These are phyloP conservation scores for Daboia siamensis DNA, from an alignment of 2,113 vertebrate genomes.

Conservation along the genomic window DNA sequence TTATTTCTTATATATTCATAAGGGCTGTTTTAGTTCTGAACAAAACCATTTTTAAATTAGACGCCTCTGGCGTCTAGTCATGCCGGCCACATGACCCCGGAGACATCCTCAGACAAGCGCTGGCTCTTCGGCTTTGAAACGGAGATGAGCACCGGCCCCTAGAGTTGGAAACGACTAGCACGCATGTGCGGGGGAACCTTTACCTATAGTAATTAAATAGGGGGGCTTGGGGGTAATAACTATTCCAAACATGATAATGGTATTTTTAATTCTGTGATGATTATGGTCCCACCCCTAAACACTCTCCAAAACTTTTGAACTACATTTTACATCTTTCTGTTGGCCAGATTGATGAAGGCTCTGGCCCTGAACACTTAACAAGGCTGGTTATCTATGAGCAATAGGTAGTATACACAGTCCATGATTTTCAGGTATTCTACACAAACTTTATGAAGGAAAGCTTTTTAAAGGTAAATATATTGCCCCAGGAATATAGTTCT, in stretches of 20 bases:
- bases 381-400: conserved; percentile 5
- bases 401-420: background rate
- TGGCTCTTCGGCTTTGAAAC: too few relatives aligned
- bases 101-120: too few relatives aligned
- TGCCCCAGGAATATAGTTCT: background rate
- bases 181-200: too few relatives aligned
- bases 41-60: background rate
- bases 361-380: background rate
- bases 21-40: conserved; percentile 42
- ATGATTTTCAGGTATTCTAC: background rate
- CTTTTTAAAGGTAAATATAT: background rate
- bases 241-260: conserved; percentile 35
- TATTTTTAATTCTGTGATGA: background rate
- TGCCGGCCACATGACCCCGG: too few relatives aligned
- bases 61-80: too few relatives aligned
- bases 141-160: too few relatives aligned
- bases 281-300: background rate
- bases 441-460: background rate
- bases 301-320: background rate
- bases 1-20: conserved; percentile 26
- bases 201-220: background rate
- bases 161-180: too few relatives aligned
- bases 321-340: background rate
- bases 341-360: background rate
- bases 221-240: conserved; percentile 45